These are phyloP conservation scores for Hoplostethus atlanticus DNA, from an alignment of 2,797 vertebrate species.

Conservation along the genomic window DNA sequence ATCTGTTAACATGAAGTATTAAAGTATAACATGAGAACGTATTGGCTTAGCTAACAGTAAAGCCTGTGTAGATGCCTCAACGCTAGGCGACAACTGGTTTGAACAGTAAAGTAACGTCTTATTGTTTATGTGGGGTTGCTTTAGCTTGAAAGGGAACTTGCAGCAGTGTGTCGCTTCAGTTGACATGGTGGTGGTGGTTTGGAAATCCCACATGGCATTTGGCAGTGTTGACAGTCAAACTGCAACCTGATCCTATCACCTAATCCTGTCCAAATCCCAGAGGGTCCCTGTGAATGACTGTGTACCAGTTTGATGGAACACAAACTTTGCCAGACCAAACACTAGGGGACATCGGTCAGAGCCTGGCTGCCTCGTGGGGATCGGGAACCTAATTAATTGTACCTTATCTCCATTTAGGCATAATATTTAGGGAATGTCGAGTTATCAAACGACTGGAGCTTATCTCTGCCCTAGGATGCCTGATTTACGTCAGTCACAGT, in stretches of 20 bases:
- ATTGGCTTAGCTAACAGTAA: too few relatives aligned
- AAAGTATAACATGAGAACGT: too few relatives aligned
- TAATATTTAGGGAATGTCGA: constrained; percentile 45
- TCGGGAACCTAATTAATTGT: constrained; percentile 46
- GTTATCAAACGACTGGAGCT: constrained; percentile 45
- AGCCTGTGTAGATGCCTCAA: too few relatives aligned
- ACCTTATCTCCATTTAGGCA: constrained; percentile 41
- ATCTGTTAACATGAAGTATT: too few relatives aligned
- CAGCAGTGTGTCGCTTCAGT: background rate
- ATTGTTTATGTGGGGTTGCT: too few relatives aligned
- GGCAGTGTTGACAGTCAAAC: constrained; percentile 57
- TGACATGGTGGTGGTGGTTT: constrained; percentile 21
- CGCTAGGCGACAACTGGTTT: too few relatives aligned
- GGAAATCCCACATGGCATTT: constrained; percentile 46
- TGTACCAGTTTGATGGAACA: constrained; percentile 58
- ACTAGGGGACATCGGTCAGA: constrained; percentile 17
- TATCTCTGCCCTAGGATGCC: constrained; percentile 15
- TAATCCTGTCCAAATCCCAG: constrained; percentile 75
- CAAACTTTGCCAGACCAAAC: constrained; percentile 65
- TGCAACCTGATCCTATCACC: constrained; percentile 78
- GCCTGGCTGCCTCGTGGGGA: constrained; percentile 39
- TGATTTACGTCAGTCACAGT: background rate
- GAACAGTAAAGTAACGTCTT: too few relatives aligned
- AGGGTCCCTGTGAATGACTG: constrained; percentile 62
- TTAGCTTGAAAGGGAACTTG: too few relatives aligned